Percentiles rank a stretch among this genome's conserved stretches.
Evolutionary conservation across 2,888 invertebrate species (phyloP).

Genomic region (Drosophila sordidula): DNA sequence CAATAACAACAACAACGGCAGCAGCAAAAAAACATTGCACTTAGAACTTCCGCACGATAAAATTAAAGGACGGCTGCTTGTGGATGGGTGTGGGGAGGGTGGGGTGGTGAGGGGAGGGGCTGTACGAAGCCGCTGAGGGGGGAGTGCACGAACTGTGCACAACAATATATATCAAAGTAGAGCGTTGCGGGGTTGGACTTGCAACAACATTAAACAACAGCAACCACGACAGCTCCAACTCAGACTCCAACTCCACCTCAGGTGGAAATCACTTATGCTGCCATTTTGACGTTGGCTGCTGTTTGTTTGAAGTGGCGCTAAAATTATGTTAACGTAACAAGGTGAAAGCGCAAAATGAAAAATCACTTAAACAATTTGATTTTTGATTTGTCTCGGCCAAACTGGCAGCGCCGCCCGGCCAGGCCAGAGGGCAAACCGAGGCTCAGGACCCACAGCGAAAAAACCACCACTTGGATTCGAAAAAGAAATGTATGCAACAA

Average conservation of each 20-base stretch:
- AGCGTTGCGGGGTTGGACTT: slow-evolving; percentile 15
- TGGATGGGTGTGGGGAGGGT: slow-evolving; percentile 1
- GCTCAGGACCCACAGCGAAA: slow-evolving; percentile 1
- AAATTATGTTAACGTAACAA: slow-evolving; percentile 82
- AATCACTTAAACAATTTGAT: slow-evolving; percentile 82
- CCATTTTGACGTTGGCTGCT: slow-evolving; percentile 57
- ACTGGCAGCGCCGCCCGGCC: slow-evolving; percentile 2
- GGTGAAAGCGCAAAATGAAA: slow-evolving; percentile 81
- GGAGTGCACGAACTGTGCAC: slow-evolving; percentile 35
- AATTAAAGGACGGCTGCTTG: slow-evolving; percentile 77
- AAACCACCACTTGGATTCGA: too few species aligned
- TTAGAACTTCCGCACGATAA: slow-evolving; percentile 81
- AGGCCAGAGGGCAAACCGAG: background rate
- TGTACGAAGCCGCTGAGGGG: background rate
- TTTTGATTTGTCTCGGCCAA: slow-evolving; percentile 65
- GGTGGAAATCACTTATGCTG: slow-evolving; percentile 72
- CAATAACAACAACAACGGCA: slow-evolving; percentile 47
- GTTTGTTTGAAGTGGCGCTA: slow-evolving; percentile 71
- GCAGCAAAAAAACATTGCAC: slow-evolving; percentile 66
- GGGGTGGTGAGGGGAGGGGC: background rate
- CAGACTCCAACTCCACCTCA: slow-evolving; percentile 4
- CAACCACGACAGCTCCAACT: background rate
- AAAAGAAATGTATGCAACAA: background rate
- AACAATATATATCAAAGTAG: slow-evolving; percentile 71
- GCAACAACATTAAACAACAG: slow-evolving; percentile 34